Percentiles rank a stretch among this genome's conserved stretches.
Evolutionary conservation across 2,113 vertebrate genomes (phyloP).

Genomic region (Emydura subglobosa): DNA sequence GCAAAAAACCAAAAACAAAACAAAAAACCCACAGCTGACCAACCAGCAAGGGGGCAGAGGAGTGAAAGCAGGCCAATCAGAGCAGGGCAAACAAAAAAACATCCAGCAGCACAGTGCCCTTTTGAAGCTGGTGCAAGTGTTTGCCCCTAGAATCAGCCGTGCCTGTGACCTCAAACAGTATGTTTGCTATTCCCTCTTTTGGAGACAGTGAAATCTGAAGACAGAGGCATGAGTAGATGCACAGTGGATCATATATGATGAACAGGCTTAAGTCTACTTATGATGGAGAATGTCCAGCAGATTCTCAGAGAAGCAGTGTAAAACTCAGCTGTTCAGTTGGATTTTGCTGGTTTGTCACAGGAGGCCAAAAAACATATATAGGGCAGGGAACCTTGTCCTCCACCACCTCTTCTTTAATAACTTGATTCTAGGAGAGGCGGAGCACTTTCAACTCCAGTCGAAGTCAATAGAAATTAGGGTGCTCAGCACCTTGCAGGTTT

Average conservation of each 20-base stretch:
- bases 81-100: not conserved
- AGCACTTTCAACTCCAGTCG: not conserved
- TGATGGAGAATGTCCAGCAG: not conserved
- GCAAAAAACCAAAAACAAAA: not conserved
- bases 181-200: not conserved
- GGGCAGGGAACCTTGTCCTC: not conserved
- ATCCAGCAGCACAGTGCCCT: not conserved
- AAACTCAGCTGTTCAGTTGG: accelerated
- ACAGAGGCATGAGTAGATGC: not conserved
- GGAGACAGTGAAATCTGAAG: not conserved
- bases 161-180: not conserved
- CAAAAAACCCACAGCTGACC: not conserved
- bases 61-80: not conserved
- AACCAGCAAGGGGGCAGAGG: not conserved
- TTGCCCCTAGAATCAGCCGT: not conserved
- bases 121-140: not conserved
- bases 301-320: not conserved
- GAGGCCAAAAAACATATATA: not conserved
- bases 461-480: not conserved
- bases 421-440: not conserved
- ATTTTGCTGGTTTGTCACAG: not conserved
- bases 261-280: not conserved
- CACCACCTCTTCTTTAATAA: not conserved
- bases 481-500: accelerated
- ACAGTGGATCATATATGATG: not conserved